A percentile compares a stretch with the other conserved stretches of the same genome.
phyloP scores from a whole-genome alignment of 2,888 invertebrate genomes.

The Eupeodes latifasciatus region DNA sequence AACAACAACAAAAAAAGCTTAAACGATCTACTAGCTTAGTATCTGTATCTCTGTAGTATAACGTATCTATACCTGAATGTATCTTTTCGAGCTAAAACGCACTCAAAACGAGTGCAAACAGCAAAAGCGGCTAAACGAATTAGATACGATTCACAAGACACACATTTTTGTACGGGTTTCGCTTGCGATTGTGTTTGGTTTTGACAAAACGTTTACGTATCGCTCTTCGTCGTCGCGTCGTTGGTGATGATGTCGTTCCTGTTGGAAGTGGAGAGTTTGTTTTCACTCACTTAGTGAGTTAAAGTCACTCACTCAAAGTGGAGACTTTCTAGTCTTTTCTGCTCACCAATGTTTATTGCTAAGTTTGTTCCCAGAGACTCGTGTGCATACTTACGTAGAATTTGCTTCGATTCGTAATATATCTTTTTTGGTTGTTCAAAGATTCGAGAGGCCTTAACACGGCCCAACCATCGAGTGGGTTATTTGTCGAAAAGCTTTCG shows the following conservation, averaged over 20 bases:
- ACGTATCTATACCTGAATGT: neutral
- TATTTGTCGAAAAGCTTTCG: slow-evolving; percentile 83
- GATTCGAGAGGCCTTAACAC: slow-evolving; percentile 66
- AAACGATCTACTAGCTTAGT: slow-evolving; percentile 33
- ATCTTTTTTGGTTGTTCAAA: slow-evolving; percentile 36
- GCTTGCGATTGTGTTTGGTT: slow-evolving; percentile 67
- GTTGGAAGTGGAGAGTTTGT: slow-evolving; percentile 18
- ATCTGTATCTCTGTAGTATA: slow-evolving; percentile 4
- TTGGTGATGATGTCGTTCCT: neutral
- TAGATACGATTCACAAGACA: slow-evolving; percentile 58
- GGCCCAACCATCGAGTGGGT: slow-evolving; percentile 77
- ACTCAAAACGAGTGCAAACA: slow-evolving; percentile 47
- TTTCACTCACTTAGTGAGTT: slow-evolving; percentile 19
- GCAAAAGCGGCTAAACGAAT: slow-evolving; percentile 53
- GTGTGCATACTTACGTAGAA: neutral
- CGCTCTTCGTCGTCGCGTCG: neutral
- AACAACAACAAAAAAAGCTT: slow-evolving; percentile 20
- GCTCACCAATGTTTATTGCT: slow-evolving; percentile 25
- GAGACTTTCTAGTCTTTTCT: slow-evolving; percentile 55
- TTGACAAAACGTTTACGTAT: neutral
- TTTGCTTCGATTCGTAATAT: slow-evolving; percentile 48
- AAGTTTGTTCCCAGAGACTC: neutral
- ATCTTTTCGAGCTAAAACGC: slow-evolving; percentile 27
- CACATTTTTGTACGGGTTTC: slow-evolving; percentile 9
- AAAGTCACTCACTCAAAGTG: slow-evolving; percentile 56